Evolutionary conservation across 2,888 invertebrate genomes (phyloP).

Genomic region (Tenthredo notha): DNA sequence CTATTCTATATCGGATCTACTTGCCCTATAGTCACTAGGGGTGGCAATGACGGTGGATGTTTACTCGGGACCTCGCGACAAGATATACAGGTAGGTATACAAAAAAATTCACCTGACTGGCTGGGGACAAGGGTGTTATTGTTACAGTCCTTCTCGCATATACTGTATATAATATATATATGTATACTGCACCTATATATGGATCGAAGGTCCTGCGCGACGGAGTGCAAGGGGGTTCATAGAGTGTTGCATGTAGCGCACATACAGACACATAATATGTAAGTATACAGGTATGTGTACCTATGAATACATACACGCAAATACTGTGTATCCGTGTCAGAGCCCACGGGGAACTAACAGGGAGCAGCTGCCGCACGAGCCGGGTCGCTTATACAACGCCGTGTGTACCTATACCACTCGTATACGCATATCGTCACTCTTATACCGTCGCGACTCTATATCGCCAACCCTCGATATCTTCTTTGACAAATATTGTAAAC

Average conservation of each 20-base stretch:
- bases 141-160: slow-evolving; percentile 60
- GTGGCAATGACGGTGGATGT: slow-evolving; percentile 10
- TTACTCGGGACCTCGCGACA: slow-evolving; percentile 3
- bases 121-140: slow-evolving; percentile 71
- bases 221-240: neutral
- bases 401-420: neutral
- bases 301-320: neutral
- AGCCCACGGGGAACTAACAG: slow-evolving; percentile 25
- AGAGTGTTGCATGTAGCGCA: neutral
- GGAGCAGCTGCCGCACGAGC: slow-evolving; percentile 39
- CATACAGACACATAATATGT: no score
- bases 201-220: neutral
- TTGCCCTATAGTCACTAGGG: neutral
- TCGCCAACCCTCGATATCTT: slow-evolving; percentile 30
- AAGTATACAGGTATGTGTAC: neutral
- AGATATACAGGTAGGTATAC: slow-evolving; percentile 63
- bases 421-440: neutral
- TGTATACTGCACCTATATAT: no score
- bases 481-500: slow-evolving; percentile 32
- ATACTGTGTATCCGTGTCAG: slow-evolving; percentile 11
- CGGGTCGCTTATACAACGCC: neutral
- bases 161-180: no score
- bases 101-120: slow-evolving; percentile 74
- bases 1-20: neutral
- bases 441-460: slow-evolving; percentile 1